Evolutionary conservation across 2,888 invertebrate genomes (phyloP).

Genomic region (Crossocerus cetratus): DNA sequence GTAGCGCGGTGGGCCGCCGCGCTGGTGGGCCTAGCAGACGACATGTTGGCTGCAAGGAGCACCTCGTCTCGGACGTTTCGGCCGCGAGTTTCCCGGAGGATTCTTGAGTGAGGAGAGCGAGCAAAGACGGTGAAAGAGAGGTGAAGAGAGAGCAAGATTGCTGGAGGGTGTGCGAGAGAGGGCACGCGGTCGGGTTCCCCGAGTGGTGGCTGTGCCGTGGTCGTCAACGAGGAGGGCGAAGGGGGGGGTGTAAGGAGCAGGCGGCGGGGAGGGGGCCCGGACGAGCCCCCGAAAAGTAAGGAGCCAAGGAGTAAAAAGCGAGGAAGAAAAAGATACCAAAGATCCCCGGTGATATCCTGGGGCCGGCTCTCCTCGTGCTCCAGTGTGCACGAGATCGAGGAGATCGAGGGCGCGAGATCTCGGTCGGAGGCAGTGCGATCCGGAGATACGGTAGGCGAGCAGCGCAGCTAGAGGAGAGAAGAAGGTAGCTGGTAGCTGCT

Average conservation of each 20-base stretch:
- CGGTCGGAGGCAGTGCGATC: neutral
- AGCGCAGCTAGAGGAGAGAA: conserved; percentile 17
- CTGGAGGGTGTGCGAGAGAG: conserved; percentile 50
- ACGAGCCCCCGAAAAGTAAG: conserved; percentile 47
- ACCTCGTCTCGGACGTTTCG: conserved; percentile 72
- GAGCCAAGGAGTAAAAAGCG: conserved; percentile 28
- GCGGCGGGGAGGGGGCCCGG: conserved; percentile 46
- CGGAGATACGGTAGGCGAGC: conserved; percentile 20
- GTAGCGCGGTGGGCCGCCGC: conserved; percentile 61
- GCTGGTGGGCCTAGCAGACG: conserved; percentile 75
- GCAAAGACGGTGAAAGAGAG: conserved; percentile 42
- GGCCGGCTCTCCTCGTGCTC: too few species aligned
- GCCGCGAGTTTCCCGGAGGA: conserved; percentile 70
- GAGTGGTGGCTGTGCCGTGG: conserved; percentile 48
- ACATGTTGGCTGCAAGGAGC: conserved; percentile 78
- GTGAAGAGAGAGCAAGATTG: conserved; percentile 35
- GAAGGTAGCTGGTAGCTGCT: neutral
- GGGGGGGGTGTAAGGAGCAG: conserved; percentile 33
- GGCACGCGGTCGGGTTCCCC: conserved; percentile 51
- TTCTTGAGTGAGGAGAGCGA: conserved; percentile 66
- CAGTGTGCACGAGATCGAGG: neutral
- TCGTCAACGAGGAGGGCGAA: conserved; percentile 49
- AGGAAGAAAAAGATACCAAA: conserved; percentile 26
- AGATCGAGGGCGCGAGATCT: neutral
- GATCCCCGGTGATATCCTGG: conserved; percentile 7